A percentile compares a stretch with the other conserved stretches of the same genome.
phyloP scores from a whole-genome alignment of 2,113 vertebrate genomes.

The Leucoraja erinaceus region DNA sequence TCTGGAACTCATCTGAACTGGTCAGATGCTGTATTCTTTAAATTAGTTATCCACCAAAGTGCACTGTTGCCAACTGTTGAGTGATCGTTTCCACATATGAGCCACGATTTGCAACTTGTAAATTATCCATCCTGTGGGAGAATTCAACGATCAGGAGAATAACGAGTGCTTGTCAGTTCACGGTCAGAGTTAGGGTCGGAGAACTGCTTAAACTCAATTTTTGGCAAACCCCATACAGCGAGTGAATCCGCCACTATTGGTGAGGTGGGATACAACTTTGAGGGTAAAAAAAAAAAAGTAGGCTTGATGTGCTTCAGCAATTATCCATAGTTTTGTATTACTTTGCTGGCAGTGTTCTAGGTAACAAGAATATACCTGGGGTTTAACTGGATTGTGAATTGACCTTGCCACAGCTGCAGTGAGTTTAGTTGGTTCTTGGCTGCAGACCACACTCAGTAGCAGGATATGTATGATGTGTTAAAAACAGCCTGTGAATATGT shows the following conservation, averaged over 20 bases:
- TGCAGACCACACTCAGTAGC: neutral
- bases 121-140: neutral
- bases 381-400: conserved; percentile 24
- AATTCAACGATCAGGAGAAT: neutral
- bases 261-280: neutral
- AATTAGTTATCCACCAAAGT: neutral
- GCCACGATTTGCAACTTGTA: neutral
- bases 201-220: neutral
- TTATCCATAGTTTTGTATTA: neutral
- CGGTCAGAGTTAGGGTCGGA: conserved; percentile 9
- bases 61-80: neutral
- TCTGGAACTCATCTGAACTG: conserved; percentile 16
- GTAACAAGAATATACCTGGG: neutral
- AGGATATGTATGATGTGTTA: neutral
- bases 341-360: neutral
- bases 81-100: conserved; percentile 24
- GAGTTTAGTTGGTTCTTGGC: conserved; percentile 30
- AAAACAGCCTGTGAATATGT: neutral
- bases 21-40: conserved; percentile 24
- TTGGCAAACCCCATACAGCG: neutral
- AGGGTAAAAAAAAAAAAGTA: neutral
- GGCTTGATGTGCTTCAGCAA: neutral
- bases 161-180: neutral
- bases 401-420: conserved; percentile 17
- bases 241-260: neutral